A percentile compares a stretch with the other conserved stretches of the same genome.
phyloP scores from a whole-genome alignment of 2,113 vertebrate genomes.

The Raja brachyura region DNA sequence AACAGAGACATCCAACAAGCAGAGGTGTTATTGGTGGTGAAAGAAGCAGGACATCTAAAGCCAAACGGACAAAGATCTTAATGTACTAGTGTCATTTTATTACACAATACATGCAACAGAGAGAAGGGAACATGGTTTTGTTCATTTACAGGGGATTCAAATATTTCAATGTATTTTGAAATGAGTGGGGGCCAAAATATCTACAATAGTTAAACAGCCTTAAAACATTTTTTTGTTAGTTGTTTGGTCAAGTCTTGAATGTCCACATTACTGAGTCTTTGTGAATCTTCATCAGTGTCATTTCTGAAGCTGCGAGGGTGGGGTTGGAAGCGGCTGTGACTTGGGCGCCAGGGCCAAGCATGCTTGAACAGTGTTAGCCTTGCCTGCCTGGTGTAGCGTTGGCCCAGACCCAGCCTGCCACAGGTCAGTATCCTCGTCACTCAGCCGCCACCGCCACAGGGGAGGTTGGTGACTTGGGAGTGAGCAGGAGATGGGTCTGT shows the following conservation, averaged over 20 bases:
- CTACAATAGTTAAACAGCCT: conserved; percentile 45
- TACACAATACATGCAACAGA: background rate
- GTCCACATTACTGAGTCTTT: conserved; percentile 27
- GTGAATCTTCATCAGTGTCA: conserved; percentile 17
- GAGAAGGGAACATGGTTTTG: background rate
- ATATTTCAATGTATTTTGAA: conserved; percentile 40
- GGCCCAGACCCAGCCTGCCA: background rate
- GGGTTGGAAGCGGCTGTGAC: background rate
- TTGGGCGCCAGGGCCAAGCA: background rate
- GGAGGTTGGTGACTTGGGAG: background rate
- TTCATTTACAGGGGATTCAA: background rate
- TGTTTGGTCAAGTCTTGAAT: conserved; percentile 34
- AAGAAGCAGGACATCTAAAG: background rate
- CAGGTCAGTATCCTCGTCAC: background rate
- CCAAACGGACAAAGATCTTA: background rate
- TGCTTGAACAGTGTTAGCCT: conserved; percentile 21
- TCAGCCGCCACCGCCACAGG: background rate
- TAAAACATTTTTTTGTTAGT: conserved; percentile 41
- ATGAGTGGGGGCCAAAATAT: conserved; percentile 42
- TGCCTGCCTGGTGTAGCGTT: background rate
- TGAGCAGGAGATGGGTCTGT: background rate
- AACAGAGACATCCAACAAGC: conserved; percentile 7
- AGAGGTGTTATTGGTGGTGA: background rate
- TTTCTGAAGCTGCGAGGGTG: background rate
- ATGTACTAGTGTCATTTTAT: background rate